Conservation (phyloP, 2,797 vertebrate genomes). For the Prunella strophiata region DNA sequence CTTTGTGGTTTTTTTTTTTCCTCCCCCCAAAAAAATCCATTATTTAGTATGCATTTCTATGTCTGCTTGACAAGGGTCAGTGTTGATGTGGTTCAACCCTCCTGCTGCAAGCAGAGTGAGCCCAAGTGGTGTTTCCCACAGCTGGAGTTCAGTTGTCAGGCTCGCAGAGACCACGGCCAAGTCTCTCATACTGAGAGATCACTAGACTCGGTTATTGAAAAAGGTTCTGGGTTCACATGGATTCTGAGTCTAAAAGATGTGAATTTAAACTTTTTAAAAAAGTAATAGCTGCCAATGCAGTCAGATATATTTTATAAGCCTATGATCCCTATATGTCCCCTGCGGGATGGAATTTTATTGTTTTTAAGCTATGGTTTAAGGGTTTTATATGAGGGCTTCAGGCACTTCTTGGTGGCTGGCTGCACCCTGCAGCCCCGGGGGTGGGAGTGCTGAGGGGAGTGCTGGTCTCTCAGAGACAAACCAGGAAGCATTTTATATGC, state of each 20-base stretch:
- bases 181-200: constrained; percentile 72
- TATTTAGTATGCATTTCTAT: neutral
- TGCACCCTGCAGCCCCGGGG: constrained; percentile 43
- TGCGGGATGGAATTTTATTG: constrained; percentile 58
- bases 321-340: constrained; percentile 69
- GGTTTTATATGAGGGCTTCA: constrained; percentile 67
- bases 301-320: constrained; percentile 71
- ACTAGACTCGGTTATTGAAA: constrained; percentile 11
- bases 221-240: constrained; percentile 44
- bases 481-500: constrained; percentile 72
- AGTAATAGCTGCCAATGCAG: constrained; percentile 72
- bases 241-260: constrained; percentile 62
- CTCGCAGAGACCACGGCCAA: constrained; percentile 27
- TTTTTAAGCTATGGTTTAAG: constrained; percentile 67
- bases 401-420: constrained; percentile 39
- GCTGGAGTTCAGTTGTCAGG: constrained; percentile 49
- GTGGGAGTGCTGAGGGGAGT: constrained; percentile 27
- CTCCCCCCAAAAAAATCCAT: rapidly evolving
- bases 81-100: neutral
- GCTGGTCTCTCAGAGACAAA: constrained; percentile 55
- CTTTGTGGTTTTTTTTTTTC: neutral
- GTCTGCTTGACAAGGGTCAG: neutral
- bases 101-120: neutral
- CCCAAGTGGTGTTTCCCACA: neutral
- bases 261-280: constrained; percentile 67